Conservation (phyloP, 2,888 invertebrate genomes). For the Tuta absoluta region DNA sequence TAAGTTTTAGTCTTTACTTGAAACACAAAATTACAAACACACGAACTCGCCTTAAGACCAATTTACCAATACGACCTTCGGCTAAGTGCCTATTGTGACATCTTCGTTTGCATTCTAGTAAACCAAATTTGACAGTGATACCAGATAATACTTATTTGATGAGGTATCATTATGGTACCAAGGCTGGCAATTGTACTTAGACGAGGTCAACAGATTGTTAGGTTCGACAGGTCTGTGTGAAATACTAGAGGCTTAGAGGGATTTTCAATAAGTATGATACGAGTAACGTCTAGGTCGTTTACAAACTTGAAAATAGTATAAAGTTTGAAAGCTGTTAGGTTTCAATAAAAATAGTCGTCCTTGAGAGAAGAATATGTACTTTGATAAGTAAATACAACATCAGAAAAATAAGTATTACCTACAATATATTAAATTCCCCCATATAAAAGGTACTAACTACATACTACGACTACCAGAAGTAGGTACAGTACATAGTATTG, state of each 20-base stretch:
- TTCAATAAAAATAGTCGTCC: too few relatives aligned
- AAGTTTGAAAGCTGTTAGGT: too few relatives aligned
- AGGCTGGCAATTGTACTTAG: slow-evolving; percentile 33
- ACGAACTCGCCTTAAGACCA: slow-evolving; percentile 14
- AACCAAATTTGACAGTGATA: slow-evolving; percentile 41
- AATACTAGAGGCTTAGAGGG: background rate
- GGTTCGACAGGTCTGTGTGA: slow-evolving; percentile 12
- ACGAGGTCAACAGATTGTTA: slow-evolving; percentile 16
- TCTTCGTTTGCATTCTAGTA: slow-evolving; percentile 21
- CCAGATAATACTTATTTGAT: slow-evolving; percentile 63
- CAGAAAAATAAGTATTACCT: too few relatives aligned
- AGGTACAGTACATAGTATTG: too few relatives aligned
- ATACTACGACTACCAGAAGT: too few relatives aligned
- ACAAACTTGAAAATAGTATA: too few relatives aligned
- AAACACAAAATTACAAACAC: slow-evolving; percentile 11
- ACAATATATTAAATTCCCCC: too few relatives aligned
- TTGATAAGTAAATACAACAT: too few relatives aligned
- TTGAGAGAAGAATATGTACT: too few relatives aligned
- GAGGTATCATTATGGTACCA: slow-evolving; percentile 57
- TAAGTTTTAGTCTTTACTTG: background rate
- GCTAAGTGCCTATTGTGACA: slow-evolving; percentile 16
- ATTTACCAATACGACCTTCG: slow-evolving; percentile 22
- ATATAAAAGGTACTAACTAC: too few relatives aligned
- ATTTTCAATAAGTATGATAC: background rate
- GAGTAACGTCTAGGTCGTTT: too few relatives aligned